These are phyloP conservation scores for Biston betularia DNA, from an alignment of 2,888 invertebrate genomes.

Conservation along the genomic window DNA sequence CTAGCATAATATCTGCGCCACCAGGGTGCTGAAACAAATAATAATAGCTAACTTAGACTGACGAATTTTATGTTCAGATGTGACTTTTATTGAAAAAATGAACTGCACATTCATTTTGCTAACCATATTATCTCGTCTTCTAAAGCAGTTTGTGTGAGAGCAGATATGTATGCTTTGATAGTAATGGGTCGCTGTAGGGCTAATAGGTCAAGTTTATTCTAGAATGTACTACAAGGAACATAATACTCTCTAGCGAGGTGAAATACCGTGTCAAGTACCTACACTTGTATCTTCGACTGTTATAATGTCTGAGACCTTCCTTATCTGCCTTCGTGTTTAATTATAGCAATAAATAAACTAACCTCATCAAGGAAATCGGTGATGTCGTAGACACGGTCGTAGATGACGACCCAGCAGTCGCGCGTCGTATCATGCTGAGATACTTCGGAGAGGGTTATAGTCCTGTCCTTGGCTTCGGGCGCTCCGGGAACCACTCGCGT, in stretches of 20 bases:
- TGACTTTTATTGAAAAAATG: neutral
- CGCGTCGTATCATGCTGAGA: constrained; percentile 89
- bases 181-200: constrained; percentile 2
- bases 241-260: neutral
- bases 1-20: constrained; percentile 92
- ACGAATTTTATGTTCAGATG: neutral
- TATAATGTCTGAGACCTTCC: neutral
- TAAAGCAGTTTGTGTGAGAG: constrained; percentile 1
- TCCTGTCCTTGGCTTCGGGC: constrained; percentile 73
- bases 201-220: constrained; percentile 11
- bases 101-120: neutral
- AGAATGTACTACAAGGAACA: neutral
- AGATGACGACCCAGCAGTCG: constrained; percentile 95
- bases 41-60: constrained; percentile 8
- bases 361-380: constrained; percentile 91
- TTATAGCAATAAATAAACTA: constrained; percentile 49
- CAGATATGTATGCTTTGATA: constrained; percentile 1
- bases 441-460: constrained; percentile 91
- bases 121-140: constrained; percentile 1
- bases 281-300: neutral
- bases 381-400: constrained; percentile 94
- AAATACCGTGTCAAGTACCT: neutral
- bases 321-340: neutral
- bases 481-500: constrained; percentile 62
- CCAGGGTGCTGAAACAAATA: constrained; percentile 90